Evolutionary conservation across 2,797 vertebrate species (phyloP).

Genomic region (Cyprinodon diabolis): DNA sequence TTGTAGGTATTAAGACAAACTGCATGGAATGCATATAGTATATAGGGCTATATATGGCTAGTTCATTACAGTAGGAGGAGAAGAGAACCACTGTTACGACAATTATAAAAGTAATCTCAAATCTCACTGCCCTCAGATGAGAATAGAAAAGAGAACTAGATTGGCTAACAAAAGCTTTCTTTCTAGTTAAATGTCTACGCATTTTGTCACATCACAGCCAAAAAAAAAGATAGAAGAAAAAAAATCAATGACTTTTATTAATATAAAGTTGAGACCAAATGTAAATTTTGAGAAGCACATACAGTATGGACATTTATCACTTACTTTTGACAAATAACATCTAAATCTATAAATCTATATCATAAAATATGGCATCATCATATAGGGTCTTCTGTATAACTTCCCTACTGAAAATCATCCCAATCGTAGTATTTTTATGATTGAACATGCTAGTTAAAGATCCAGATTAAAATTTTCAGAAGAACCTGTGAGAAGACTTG

Average conservation of each 20-base stretch:
- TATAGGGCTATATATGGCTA: constrained; percentile 18
- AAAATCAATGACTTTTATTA: too few relatives aligned
- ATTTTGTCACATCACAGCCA: neutral
- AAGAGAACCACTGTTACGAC: constrained; percentile 58
- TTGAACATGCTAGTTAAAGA: neutral
- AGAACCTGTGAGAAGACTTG: neutral
- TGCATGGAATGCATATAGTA: constrained; percentile 65
- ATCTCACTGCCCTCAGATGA: constrained; percentile 31
- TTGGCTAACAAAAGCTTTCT: too few relatives aligned
- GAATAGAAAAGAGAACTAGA: constrained; percentile 29
- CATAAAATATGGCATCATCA: neutral
- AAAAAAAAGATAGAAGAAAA: too few relatives aligned
- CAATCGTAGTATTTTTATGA: neutral
- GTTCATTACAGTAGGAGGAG: constrained; percentile 58
- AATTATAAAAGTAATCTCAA: constrained; percentile 64
- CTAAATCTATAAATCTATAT: neutral
- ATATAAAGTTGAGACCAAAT: neutral
- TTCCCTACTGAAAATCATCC: neutral
- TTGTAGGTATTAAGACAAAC: constrained; percentile 57
- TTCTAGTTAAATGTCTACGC: neutral
- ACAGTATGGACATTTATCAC: too few relatives aligned
- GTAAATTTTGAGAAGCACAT: neutral
- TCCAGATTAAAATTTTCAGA: neutral
- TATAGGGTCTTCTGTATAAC: neutral
- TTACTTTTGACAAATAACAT: too few relatives aligned